Evolutionary conservation across 2,888 invertebrate species (phyloP).

Genomic region (Clivina fossor): DNA sequence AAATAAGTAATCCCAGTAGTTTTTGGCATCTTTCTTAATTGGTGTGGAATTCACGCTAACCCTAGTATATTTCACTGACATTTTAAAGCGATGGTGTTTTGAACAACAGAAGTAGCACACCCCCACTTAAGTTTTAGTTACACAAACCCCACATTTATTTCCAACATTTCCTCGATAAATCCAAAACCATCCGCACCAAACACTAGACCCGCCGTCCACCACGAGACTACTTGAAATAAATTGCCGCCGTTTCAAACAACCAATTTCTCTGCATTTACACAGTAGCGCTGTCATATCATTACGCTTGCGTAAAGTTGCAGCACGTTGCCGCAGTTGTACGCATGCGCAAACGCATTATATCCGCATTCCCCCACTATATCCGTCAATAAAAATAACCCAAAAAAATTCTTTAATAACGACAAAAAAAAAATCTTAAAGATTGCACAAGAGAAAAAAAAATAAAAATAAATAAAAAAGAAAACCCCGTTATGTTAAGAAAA

Average conservation of each 20-base stretch:
- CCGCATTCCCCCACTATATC: slow-evolving; percentile 2
- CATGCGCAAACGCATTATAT: slow-evolving; percentile 9
- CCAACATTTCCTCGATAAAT: no score
- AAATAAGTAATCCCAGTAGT: slow-evolving; percentile 34
- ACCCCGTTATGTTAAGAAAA: slow-evolving; percentile 20
- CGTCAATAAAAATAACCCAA: slow-evolving; percentile 4
- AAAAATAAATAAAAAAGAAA: slow-evolving; percentile 20
- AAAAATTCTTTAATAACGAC: slow-evolving; percentile 1
- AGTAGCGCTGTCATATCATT: neutral
- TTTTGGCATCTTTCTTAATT: slow-evolving; percentile 34
- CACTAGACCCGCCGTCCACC: slow-evolving; percentile 13
- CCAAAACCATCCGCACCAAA: no score
- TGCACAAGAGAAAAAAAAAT: slow-evolving; percentile 18
- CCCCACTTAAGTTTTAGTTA: slow-evolving; percentile 16
- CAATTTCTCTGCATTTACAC: slow-evolving; percentile 16
- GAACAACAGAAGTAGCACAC: slow-evolving; percentile 30
- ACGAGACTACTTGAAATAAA: slow-evolving; percentile 29
- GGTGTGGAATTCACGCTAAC: slow-evolving; percentile 34
- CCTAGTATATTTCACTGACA: slow-evolving; percentile 33
- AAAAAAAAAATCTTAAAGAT: slow-evolving; percentile 4
- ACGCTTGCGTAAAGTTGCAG: slow-evolving; percentile 24
- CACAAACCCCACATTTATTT: slow-evolving; percentile 18
- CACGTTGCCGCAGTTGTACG: slow-evolving; percentile 9
- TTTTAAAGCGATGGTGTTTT: no score
- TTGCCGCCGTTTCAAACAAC: slow-evolving; percentile 32